Base-by-base conservation (phyloP, 2,888 invertebrate genomes). In the Mimas tiliae region DNA sequence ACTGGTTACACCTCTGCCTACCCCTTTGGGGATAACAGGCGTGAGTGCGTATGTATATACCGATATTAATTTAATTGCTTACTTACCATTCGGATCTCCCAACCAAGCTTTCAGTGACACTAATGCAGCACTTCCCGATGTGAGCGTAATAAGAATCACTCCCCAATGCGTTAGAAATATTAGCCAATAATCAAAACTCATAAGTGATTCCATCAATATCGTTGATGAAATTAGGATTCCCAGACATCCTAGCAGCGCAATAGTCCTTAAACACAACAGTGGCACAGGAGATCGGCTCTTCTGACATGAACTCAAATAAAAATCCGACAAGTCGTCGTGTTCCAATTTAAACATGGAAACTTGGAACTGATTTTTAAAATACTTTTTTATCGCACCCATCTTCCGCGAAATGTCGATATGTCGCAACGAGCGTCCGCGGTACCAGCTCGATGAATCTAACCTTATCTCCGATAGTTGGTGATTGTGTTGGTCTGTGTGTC, bases 131-230 rank as follows among this genome's bases (percentile, higher is more conserved):
- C 87, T 76, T 47, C 81, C 85, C 16, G 88, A 75, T 7, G 88
- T 78, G 0, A 83, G 66, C 6, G 87, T 81, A 50, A 87, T 90
- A 1, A 88, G 71, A 0, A 88, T 0, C 0, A 92, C 66, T 0
- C 92, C 92, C 92, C 92, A 93, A 68, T 91, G 90, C 12, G 92
- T 93, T 72, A 93, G 73, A 64, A 82, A 92, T 69, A 90, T 85
- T n/a, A 81, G 82, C 91, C 91, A 91, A 64, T 72, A 78, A 0
- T 76, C 76, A 0, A 81, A 68, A 0, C 63, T 27, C 4, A 75
- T 62, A 0, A 63, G n/a, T 8, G 21, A 21, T 0, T 66, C 45
- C 3, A 77, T 81, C 21, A 91, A 45, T 1, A 84, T 69, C 38
- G 83, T 69, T 0, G 91, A 91, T 0, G 86, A 21, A 8, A 89